Conservation (phyloP, 2,888 invertebrate genomes). For the Desoria tigrina region DNA sequence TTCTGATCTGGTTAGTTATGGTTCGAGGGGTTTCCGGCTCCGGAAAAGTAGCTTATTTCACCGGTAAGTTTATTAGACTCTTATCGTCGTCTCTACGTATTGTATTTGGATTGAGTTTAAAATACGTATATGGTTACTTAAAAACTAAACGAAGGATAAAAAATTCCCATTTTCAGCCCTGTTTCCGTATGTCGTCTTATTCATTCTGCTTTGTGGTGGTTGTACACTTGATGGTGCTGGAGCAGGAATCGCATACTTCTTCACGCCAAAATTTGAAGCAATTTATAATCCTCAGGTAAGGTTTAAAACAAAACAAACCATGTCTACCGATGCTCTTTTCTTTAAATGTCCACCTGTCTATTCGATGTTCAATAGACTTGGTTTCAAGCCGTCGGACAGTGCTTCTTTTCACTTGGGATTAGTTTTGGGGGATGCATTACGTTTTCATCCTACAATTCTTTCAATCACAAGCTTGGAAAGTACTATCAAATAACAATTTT, state of each 20-base stretch:
- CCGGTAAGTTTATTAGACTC: too few species aligned
- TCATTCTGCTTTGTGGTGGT: conserved; percentile 5
- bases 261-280: conserved; percentile 58
- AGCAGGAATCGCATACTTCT: conserved; percentile 3
- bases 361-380: background rate
- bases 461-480: conserved; percentile 70
- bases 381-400: conserved; percentile 69
- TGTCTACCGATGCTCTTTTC: too few species aligned
- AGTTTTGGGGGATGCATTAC: conserved; percentile 73
- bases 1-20: conserved; percentile 6
- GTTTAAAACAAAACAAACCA: too few species aligned
- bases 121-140: too few species aligned
- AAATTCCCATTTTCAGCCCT: background rate
- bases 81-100: too few species aligned
- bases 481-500: conserved; percentile 53
- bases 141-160: too few species aligned
- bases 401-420: conserved; percentile 75
- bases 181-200: conserved; percentile 9
- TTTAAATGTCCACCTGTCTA: too few species aligned
- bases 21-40: background rate
- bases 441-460: conserved; percentile 75
- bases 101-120: too few species aligned
- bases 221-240: background rate
- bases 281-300: conserved; percentile 65
- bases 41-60: conserved; percentile 19